Conservation (phyloP, 1,140 invertebrate genomes). For the Psix sp. region DNA sequence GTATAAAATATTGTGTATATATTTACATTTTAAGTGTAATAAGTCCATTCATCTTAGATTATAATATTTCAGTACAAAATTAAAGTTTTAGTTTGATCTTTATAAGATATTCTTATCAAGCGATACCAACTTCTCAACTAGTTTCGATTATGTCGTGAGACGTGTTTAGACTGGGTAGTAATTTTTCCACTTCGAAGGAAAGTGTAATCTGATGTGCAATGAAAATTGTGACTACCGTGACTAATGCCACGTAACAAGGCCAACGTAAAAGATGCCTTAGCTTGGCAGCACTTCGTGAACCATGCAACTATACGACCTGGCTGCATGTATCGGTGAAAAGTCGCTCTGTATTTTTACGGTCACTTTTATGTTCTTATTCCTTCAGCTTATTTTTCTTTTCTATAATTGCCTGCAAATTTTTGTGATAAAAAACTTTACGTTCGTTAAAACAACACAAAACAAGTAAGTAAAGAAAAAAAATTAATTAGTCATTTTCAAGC, state of each 20-base stretch:
- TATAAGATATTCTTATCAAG: constrained; percentile 27
- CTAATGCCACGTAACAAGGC: constrained; percentile 35
- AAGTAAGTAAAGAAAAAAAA: neutral
- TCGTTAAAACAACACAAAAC: neutral
- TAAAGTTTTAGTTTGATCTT: constrained; percentile 22
- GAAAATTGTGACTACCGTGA: constrained; percentile 32
- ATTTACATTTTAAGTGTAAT: no score
- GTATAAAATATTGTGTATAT: no score
- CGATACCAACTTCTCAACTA: constrained; percentile 19
- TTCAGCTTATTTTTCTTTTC: constrained; percentile 3
- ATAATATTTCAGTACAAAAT: constrained; percentile 45
- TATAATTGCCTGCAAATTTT: constrained; percentile 25
- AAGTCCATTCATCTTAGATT: no score
- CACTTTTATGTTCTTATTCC: constrained; percentile 18
- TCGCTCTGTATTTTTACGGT: constrained; percentile 22
- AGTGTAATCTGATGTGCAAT: constrained; percentile 38
- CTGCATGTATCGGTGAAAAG: constrained; percentile 35
- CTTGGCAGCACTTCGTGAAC: constrained; percentile 33
- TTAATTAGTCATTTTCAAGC: no score
- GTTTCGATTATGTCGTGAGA: constrained; percentile 22
- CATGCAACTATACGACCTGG: constrained; percentile 17
- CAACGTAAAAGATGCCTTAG: constrained; percentile 34
- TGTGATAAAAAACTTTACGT: neutral
- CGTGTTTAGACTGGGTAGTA: constrained; percentile 22
- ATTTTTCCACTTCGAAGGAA: constrained; percentile 29